Evolutionary conservation across 64 coral and sea anemone species (phyloP).

Genomic region (Acropora yongei): DNA sequence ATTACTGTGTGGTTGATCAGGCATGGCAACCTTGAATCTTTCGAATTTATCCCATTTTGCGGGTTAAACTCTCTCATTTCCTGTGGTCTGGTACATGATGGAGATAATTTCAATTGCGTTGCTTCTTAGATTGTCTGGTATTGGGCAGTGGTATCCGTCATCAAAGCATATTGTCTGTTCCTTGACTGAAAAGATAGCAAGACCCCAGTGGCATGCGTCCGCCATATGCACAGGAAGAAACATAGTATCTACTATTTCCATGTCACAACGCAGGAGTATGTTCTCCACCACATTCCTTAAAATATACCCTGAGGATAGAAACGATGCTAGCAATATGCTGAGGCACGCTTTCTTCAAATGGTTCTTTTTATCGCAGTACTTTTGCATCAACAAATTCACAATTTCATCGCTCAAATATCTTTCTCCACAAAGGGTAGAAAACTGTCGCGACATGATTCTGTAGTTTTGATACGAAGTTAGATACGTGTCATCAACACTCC

Average conservation of each 20-base stretch:
- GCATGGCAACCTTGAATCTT: neutral
- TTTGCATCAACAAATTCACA: neutral
- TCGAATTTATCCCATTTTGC: neutral
- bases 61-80: neutral
- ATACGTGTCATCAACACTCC: neutral
- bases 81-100: neutral
- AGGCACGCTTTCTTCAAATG: neutral
- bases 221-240: constrained; percentile 34
- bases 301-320: neutral
- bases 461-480: neutral
- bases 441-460: neutral
- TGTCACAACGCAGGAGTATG: neutral
- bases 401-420: constrained; percentile 11
- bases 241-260: neutral
- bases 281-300: too few relatives aligned
- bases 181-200: constrained; percentile 1
- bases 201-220: neutral
- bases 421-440: neutral
- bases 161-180: neutral
- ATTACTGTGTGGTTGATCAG: neutral
- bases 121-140: neutral
- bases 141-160: neutral
- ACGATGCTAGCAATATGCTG: neutral
- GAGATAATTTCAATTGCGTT: neutral
- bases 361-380: neutral